These are phyloP conservation scores for Heliconius ethilla DNA, from an alignment of 2,888 invertebrate genomes.

Conservation along the genomic window DNA sequence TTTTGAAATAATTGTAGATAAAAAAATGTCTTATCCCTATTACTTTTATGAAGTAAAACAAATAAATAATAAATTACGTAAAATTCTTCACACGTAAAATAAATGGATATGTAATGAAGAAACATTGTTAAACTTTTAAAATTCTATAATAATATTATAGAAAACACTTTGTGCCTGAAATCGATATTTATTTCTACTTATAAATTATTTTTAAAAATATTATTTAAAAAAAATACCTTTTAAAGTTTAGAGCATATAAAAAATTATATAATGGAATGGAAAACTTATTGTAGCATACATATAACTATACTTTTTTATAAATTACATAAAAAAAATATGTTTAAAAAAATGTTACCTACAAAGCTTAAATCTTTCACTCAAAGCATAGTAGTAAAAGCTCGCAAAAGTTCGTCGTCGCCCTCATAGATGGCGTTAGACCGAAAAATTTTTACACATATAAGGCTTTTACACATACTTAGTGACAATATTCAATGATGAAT, in stretches of 20 bases:
- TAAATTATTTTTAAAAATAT: too few relatives aligned
- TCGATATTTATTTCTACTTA: too few relatives aligned
- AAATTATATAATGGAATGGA: too few relatives aligned
- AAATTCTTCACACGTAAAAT: background rate
- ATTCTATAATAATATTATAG: too few relatives aligned
- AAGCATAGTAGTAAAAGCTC: conserved; percentile 12
- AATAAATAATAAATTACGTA: background rate
- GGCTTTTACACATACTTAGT: background rate
- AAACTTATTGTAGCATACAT: too few relatives aligned
- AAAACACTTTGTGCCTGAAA: too few relatives aligned
- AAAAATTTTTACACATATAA: background rate
- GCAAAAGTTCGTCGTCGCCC: background rate
- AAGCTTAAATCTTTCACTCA: background rate
- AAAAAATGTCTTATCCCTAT: too few relatives aligned
- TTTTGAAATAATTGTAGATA: background rate
- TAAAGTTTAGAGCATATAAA: too few relatives aligned
- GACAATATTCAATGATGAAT: too few relatives aligned
- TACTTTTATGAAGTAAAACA: background rate
- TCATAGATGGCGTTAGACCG: conserved; percentile 10
- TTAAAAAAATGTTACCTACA: background rate
- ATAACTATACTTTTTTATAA: background rate
- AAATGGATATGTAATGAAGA: background rate
- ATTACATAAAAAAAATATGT: background rate
- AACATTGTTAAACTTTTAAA: background rate
- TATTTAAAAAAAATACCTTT: too few relatives aligned